Evolutionary conservation across 2,888 invertebrate genomes (phyloP).

Genomic region (Sinodicranocentrus sp.): DNA sequence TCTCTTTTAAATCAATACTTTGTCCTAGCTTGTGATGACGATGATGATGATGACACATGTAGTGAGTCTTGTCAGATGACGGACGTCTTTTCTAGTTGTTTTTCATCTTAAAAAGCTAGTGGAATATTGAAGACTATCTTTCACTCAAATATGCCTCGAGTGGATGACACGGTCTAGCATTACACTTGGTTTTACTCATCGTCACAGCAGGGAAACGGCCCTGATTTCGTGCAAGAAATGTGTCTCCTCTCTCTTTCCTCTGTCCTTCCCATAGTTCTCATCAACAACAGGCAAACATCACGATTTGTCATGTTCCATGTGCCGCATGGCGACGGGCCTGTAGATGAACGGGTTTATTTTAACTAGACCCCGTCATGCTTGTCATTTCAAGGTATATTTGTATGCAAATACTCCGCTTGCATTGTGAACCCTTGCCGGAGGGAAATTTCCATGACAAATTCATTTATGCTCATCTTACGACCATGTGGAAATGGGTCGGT

Average conservation of each 20-base stretch:
- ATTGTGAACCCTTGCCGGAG: slow-evolving; percentile 15
- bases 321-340: too few relatives aligned
- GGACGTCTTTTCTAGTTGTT: slow-evolving; percentile 10
- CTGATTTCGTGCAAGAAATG: slow-evolving; percentile 8
- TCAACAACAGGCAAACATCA: slow-evolving; percentile 8
- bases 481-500: not conserved
- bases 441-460: slow-evolving; percentile 27
- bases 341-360: too few relatives aligned
- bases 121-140: not conserved
- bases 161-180: slow-evolving; percentile 3
- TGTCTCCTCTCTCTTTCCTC: not conserved
- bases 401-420: slow-evolving; percentile 30
- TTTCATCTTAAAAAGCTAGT: too few relatives aligned
- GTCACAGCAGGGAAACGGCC: not conserved
- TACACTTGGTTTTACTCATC: slow-evolving; percentile 14
- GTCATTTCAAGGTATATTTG: slow-evolving; percentile 13
- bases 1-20: slow-evolving; percentile 13
- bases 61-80: slow-evolving; percentile 15
- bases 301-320: not conserved
- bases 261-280: not conserved
- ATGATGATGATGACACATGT: not conserved
- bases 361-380: too few relatives aligned
- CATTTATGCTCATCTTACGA: slow-evolving; percentile 21
- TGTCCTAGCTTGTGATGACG: not conserved
- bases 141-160: slow-evolving; percentile 4